phyloP scores from a whole-genome alignment of 2,888 invertebrate genomes.

The Brachyopa scutellaris region DNA sequence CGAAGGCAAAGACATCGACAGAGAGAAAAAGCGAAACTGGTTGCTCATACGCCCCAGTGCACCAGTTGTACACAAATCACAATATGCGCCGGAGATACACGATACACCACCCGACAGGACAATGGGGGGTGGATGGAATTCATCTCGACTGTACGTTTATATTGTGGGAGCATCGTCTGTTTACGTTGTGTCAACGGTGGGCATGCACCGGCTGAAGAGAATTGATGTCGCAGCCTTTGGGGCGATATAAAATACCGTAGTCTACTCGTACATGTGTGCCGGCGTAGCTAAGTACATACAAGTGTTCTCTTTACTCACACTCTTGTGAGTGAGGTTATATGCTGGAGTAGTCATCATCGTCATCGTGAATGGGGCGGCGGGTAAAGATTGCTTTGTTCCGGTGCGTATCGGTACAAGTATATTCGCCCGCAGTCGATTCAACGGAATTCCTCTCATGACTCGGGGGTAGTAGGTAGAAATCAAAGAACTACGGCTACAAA shows the following conservation, averaged over 20 bases:
- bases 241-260: constrained; percentile 22
- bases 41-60: constrained; percentile 63
- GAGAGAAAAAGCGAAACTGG: constrained; percentile 39
- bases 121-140: constrained; percentile 11
- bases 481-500: constrained; percentile 42
- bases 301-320: constrained; percentile 9
- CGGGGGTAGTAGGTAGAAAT: constrained; percentile 40
- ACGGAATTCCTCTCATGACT: constrained; percentile 19
- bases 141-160: not conserved
- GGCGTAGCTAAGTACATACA: too few species aligned
- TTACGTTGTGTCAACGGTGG: constrained; percentile 3
- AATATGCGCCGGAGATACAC: constrained; percentile 31
- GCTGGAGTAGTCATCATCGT: constrained; percentile 7
- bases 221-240: constrained; percentile 17
- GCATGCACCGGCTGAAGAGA: constrained; percentile 1
- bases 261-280: too few species aligned
- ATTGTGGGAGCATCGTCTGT: constrained; percentile 9
- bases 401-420: not conserved
- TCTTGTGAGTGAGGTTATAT: not conserved
- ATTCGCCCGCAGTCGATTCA: constrained; percentile 16
- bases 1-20: constrained; percentile 43
- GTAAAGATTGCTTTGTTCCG: constrained; percentile 35
- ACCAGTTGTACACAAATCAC: constrained; percentile 58
- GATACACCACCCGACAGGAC: constrained; percentile 10
- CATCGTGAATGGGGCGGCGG: not conserved